These are phyloP conservation scores for Zaprionus bogoriensis DNA, from an alignment of 2,888 invertebrate species.

Conservation along the genomic window DNA sequence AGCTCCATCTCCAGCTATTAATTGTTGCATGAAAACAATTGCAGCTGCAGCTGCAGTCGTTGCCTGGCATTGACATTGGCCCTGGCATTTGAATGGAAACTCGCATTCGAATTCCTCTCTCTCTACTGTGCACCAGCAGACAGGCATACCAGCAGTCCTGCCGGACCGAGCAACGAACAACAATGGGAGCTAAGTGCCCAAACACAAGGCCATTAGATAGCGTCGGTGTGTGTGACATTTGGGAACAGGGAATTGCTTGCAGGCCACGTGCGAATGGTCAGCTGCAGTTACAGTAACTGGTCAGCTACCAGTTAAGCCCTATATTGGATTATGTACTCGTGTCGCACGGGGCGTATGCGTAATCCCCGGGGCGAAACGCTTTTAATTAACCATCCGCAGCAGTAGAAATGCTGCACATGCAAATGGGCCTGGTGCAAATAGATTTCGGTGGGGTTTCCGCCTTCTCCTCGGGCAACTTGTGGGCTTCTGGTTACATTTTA, in stretches of 20 bases:
- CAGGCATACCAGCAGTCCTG: background rate
- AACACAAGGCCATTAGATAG: background rate
- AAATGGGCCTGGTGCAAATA: constrained; percentile 2
- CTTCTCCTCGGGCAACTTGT: background rate
- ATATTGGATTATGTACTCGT: constrained; percentile 11
- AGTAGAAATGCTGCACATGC: constrained; percentile 13
- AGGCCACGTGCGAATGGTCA: background rate
- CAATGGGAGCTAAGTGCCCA: background rate
- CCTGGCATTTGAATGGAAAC: constrained; percentile 13
- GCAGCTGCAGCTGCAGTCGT: constrained; percentile 1
- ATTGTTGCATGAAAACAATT: constrained; percentile 30
- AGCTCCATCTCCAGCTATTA: constrained; percentile 12
- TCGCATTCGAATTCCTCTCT: background rate
- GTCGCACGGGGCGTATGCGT: constrained; percentile 9
- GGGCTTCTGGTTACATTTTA: background rate
- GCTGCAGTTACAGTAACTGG: background rate
- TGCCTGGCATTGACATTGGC: constrained; percentile 25
- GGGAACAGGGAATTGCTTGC: constrained; percentile 6
- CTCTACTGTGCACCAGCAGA: background rate
- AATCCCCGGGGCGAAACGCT: constrained; percentile 2
- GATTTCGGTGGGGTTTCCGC: background rate
- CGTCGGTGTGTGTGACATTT: background rate
- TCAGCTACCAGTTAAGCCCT: background rate
- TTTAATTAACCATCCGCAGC: constrained; percentile 27
- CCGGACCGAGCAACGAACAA: background rate